Conservation (phyloP, 1,140 invertebrate genomes). For the Hyles euphorbiae region DNA sequence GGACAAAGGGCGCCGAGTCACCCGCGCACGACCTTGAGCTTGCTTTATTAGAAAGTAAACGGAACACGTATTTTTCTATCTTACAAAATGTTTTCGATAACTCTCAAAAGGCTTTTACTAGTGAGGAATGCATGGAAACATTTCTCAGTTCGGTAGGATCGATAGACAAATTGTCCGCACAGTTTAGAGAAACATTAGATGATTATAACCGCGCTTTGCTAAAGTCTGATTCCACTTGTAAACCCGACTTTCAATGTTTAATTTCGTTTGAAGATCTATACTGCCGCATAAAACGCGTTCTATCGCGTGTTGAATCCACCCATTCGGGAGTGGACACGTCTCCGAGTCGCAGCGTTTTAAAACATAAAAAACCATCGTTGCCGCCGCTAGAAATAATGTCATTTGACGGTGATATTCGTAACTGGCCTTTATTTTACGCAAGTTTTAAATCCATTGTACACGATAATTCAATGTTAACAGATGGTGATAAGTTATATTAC, state of each 20-base stretch:
- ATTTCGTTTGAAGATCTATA: conserved; percentile 15
- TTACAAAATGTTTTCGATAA: no score
- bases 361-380: conserved; percentile 2
- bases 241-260: conserved; percentile 7
- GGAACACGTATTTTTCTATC: no score
- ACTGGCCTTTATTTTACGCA: conserved; percentile 27
- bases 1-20: no score
- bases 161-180: no score
- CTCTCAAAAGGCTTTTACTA: no score
- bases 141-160: no score
- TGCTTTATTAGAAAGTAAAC: no score
- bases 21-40: no score
- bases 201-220: no score
- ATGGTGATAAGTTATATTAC: conserved; percentile 26
- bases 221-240: no score
- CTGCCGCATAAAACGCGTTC: conserved; percentile 8
- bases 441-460: conserved; percentile 23
- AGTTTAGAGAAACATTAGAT: no score
- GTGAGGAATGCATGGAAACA: no score
- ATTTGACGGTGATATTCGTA: conserved; percentile 25
- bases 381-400: conserved; percentile 20
- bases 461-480: conserved; percentile 18
- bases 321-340: not conserved
- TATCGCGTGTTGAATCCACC: not conserved
- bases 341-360: not conserved